These are phyloP conservation scores for Folsomia candida DNA, from an alignment of 2,888 invertebrate genomes.

Conservation along the genomic window DNA sequence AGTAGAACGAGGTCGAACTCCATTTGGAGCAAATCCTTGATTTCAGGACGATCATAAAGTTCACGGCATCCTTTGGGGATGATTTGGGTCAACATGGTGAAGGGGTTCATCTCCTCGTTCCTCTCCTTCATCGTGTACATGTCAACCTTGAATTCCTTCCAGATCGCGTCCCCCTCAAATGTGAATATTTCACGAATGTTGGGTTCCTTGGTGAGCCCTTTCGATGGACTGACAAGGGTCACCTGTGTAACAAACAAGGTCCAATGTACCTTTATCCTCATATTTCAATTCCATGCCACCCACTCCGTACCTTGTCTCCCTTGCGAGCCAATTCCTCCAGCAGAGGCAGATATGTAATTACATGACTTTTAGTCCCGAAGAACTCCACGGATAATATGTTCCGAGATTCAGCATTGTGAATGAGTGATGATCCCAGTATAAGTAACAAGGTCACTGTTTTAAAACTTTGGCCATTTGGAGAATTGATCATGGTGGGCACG, in stretches of 20 bases:
- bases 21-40: slow-evolving; percentile 32
- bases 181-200: not conserved
- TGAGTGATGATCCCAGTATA: too few relatives aligned
- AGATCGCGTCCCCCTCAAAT: not conserved
- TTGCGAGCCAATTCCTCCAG: slow-evolving; percentile 58
- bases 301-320: slow-evolving; percentile 55
- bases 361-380: slow-evolving; percentile 59
- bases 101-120: not conserved
- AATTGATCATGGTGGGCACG: too few relatives aligned
- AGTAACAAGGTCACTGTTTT: too few relatives aligned
- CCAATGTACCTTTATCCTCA: too few relatives aligned
- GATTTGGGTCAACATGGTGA: not conserved
- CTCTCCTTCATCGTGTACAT: slow-evolving; percentile 27
- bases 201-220: not conserved
- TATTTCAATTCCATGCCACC: not conserved
- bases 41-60: slow-evolving; percentile 31
- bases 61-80: slow-evolving; percentile 12
- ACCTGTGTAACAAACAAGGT: too few relatives aligned
- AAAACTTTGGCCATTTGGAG: too few relatives aligned
- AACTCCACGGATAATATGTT: slow-evolving; percentile 58
- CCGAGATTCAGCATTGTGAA: not conserved
- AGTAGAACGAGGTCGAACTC: slow-evolving; percentile 51
- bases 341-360: slow-evolving; percentile 57
- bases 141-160: too few relatives aligned
- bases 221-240: not conserved